Conservation (phyloP, 1,140 invertebrate species). For the Drosophila cardini region DNA sequence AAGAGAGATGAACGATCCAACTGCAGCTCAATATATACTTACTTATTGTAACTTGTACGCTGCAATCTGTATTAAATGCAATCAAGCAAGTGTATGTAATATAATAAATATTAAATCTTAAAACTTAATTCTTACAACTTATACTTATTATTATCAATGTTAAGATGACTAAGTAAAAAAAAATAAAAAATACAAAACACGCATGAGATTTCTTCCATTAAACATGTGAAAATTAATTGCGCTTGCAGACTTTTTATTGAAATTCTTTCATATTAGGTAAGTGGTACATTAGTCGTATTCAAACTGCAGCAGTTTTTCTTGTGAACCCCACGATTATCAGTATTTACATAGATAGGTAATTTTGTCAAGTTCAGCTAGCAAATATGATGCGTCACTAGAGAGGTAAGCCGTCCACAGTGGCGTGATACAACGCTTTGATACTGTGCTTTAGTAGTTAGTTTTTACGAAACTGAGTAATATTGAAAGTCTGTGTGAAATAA, state of each 20-base stretch:
- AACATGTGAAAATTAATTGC: slow-evolving; percentile 36
- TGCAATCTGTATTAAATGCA: slow-evolving; percentile 60
- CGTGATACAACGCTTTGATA: too few relatives aligned
- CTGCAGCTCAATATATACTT: slow-evolving; percentile 19
- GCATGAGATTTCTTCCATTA: slow-evolving; percentile 72
- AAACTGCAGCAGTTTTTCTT: too few relatives aligned
- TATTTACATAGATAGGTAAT: too few relatives aligned
- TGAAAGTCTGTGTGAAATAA: too few relatives aligned
- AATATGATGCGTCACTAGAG: too few relatives aligned
- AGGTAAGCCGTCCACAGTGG: too few relatives aligned
- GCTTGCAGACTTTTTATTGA: background rate
- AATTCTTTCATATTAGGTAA: background rate
- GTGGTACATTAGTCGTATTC: too few relatives aligned
- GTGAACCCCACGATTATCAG: too few relatives aligned
- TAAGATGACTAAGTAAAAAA: slow-evolving; percentile 52
- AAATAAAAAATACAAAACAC: background rate
- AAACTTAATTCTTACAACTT: slow-evolving; percentile 30
- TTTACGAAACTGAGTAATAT: too few relatives aligned
- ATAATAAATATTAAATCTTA: slow-evolving; percentile 14
- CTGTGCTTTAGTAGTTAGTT: too few relatives aligned
- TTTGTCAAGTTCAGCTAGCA: too few relatives aligned
- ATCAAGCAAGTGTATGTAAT: slow-evolving; percentile 56
- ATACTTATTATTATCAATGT: slow-evolving; percentile 54
- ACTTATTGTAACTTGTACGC: slow-evolving; percentile 29
- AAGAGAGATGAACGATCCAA: background rate